Percentiles rank a stretch among this genome's conserved stretches.
These are phyloP conservation scores for Diuraphis noxia DNA, from an alignment of 1,140 invertebrate species.

Conservation along the genomic window DNA sequence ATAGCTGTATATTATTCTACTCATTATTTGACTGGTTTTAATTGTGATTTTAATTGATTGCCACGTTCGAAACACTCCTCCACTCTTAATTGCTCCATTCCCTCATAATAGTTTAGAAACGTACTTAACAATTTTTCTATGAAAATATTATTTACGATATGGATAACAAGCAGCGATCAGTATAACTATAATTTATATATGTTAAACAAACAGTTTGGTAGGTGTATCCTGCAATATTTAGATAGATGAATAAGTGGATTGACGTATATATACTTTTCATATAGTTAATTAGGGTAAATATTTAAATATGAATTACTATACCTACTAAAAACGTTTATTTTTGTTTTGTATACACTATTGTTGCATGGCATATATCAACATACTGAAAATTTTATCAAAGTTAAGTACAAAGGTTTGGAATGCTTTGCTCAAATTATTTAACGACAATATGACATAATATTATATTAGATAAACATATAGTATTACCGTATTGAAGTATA, in stretches of 20 bases:
- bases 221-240: not conserved
- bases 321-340: not conserved
- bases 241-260: not conserved
- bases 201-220: not conserved
- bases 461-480: not conserved
- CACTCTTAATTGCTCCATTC: not conserved
- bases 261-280: not conserved
- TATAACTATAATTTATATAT: not conserved
- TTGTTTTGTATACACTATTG: not conserved
- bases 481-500: not conserved
- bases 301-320: slow-evolving; percentile 11
- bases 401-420: not conserved
- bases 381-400: not conserved
- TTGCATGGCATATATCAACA: not conserved
- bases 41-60: slow-evolving; percentile 5
- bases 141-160: not conserved
- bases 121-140: not conserved
- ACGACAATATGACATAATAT: not conserved
- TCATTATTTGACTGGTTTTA: not conserved
- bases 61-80: not conserved
- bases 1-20: not conserved
- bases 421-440: not conserved
- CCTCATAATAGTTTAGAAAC: not conserved
- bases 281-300: slow-evolving; percentile 10
- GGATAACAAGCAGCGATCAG: not conserved